These are phyloP conservation scores for Heliothis peltigera DNA, from an alignment of 2,888 invertebrate species.

Conservation along the genomic window DNA sequence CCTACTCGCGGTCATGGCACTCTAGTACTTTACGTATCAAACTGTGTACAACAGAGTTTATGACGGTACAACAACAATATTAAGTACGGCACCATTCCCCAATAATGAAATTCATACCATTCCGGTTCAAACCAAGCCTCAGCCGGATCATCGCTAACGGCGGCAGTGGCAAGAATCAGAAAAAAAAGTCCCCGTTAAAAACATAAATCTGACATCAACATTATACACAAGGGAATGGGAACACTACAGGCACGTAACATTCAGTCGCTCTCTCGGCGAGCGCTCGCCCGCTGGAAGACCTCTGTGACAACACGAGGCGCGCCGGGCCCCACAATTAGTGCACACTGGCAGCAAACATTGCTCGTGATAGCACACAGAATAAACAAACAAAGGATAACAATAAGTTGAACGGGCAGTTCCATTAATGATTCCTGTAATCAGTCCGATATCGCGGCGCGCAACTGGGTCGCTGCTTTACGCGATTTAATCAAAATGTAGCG, in stretches of 20 bases:
- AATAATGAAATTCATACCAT: slow-evolving; percentile 59
- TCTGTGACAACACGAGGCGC: not conserved
- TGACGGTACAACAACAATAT: slow-evolving; percentile 49
- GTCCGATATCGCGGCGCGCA: slow-evolving; percentile 33
- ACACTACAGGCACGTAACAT: not conserved
- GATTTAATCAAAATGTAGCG: slow-evolving; percentile 42
- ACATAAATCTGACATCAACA: slow-evolving; percentile 31
- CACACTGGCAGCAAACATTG: slow-evolving; percentile 9
- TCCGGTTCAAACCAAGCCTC: slow-evolving; percentile 61
- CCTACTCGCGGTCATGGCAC: slow-evolving; percentile 32
- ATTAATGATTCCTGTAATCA: slow-evolving; percentile 49
- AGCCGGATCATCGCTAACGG: slow-evolving; percentile 58
- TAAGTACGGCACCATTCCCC: slow-evolving; percentile 46
- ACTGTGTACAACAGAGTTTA: slow-evolving; percentile 38
- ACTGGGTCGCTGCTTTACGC: slow-evolving; percentile 50
- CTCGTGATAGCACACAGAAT: slow-evolving; percentile 5
- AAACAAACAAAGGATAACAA: slow-evolving; percentile 40
- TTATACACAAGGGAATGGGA: slow-evolving; percentile 7
- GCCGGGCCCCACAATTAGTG: not conserved
- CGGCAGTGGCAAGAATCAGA: slow-evolving; percentile 62
- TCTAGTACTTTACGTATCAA: slow-evolving; percentile 58
- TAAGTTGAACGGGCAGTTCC: slow-evolving; percentile 17
- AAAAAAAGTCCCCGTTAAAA: slow-evolving; percentile 58
- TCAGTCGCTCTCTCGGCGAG: not conserved
- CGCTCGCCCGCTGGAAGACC: not conserved